Evolutionary conservation across 2,113 vertebrate genomes (phyloP), one percentile per base, ranked within the genome.

Genomic region (Siniperca knerii): DNA sequence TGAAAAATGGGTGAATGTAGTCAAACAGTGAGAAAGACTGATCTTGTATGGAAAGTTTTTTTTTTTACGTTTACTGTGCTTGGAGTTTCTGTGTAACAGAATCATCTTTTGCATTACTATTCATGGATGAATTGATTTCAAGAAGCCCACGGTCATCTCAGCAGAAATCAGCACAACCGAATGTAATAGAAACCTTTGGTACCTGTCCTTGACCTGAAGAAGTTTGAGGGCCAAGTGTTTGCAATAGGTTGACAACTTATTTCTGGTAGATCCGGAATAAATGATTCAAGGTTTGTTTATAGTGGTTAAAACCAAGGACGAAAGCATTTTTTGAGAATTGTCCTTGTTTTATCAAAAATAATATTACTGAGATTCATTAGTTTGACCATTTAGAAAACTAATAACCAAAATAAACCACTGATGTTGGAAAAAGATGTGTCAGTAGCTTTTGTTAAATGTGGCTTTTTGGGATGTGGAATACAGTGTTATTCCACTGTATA

Each of bases 21-120:
- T 52, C 67, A 75, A 88, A 79, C 67, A 62, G 50, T 58, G 25
- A 67, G 61, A 77, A 87, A 57, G 40, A 67, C 52, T 82, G 61
- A 82, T 64, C 33, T 79, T 82, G 52, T 77, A 40, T 21, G 10
- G n/a, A 64, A 62, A 13, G 13, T 55, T 65, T 48, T 62, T 71
- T 62, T 71, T 13, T n/a, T 18, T 3, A 40, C n/a, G 33, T 86
- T 78, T n/a, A 44, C 58, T 57, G 2, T 50, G 20, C 25, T 60
- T 40, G 11, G 16, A 68, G 33, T 70, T 55, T 61, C 42, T 52
- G 8, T 76, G 21, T 64, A 48, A 82, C 11, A 58, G 40, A 77
- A 71, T 77, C 3, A 50, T 86, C 35, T 44, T 60, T 44, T 66
- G 11, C 37, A 46, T 72, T 20, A 52, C 57, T 68, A 3, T 78